A percentile compares a stretch with the other conserved stretches of the same genome.
These are phyloP conservation scores for Fukomys damarensis DNA, from an alignment of 2,113 vertebrate species.

Conservation along the genomic window DNA sequence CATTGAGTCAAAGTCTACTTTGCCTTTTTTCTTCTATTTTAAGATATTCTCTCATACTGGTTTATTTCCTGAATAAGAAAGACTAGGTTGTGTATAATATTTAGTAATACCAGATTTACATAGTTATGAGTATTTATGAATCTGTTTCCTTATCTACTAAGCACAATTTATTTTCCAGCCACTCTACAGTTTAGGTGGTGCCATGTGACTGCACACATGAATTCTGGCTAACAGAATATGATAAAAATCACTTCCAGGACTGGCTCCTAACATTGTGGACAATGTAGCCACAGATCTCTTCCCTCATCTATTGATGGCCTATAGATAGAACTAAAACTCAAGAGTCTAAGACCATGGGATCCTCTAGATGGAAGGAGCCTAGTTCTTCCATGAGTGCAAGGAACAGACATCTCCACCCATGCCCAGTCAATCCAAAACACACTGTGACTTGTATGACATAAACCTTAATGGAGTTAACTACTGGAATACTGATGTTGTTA, in stretches of 20 bases:
- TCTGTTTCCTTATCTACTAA: not conserved
- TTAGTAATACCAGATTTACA: not conserved
- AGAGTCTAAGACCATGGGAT: not conserved
- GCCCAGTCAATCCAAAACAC: not conserved
- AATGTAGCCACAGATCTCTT: not conserved
- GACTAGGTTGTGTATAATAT: not conserved
- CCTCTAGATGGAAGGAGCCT: not conserved
- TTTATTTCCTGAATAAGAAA: not conserved
- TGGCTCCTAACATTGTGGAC: not conserved
- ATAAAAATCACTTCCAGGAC: not conserved
- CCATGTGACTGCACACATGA: not conserved
- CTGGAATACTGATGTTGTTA: not conserved
- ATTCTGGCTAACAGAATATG: not conserved
- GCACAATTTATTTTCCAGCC: not conserved
- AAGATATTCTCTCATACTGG: not conserved
- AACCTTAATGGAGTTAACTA: not conserved
- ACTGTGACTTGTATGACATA: not conserved
- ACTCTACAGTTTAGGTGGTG: not conserved
- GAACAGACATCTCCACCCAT: not conserved
- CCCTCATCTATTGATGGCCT: not conserved
- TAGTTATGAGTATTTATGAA: not conserved
- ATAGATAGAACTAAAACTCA: not conserved
- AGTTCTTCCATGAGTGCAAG: not conserved
- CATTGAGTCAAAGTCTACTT: not conserved
- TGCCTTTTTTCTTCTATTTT: not conserved